Evolutionary conservation across 2,888 invertebrate genomes (phyloP), one percentile per base, ranked within the genome.

Genomic region (Megamerina dolium): DNA sequence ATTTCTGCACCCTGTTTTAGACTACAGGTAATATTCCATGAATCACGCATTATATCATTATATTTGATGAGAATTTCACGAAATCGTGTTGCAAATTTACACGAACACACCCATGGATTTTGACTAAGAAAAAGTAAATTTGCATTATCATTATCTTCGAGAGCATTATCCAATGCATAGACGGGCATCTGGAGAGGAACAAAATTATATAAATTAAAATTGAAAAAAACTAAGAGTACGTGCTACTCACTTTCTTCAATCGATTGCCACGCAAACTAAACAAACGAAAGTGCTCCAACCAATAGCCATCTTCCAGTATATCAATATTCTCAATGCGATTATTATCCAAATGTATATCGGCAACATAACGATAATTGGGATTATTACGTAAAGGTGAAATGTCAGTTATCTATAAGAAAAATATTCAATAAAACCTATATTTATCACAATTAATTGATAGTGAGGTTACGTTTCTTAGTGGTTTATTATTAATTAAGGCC

Each of bases 21-120:
- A 1, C 81, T 77, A 60, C 90, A 90, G 52, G 76, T 78, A 23
- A 90, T 80, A 53, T 87, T 82, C 16, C 74, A 65, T 3, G 82
- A 69, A 58, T 90, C 88, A 43, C 76, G 74, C 46, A 89, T 79
- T 42, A 87, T 78, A 16, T 75, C 73, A 48, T 80, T 76, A 63
- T 87, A 87, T 60, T 83, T 83, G 52, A 79, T 74, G 10, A 84
- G 66, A 34, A 83, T 67, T 32, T 79, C 83, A 61, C 86, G 84
- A 61, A 90, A 85, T 29, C 81, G 76, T 32, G 87, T 87, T 4
- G 84, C 83, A 65, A 85, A 88, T 51, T 79, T 78, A 54, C 90
- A 90, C 58, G 87, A 85, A 61, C 90, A 90, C 19, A 80, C 75
- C 87, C 88, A 90, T 0, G 88, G 86, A 69, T 90, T 90, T 49